These are phyloP conservation scores for Arnoldichthys spilopterus DNA, from an alignment of 2,797 vertebrate species.

Conservation along the genomic window DNA sequence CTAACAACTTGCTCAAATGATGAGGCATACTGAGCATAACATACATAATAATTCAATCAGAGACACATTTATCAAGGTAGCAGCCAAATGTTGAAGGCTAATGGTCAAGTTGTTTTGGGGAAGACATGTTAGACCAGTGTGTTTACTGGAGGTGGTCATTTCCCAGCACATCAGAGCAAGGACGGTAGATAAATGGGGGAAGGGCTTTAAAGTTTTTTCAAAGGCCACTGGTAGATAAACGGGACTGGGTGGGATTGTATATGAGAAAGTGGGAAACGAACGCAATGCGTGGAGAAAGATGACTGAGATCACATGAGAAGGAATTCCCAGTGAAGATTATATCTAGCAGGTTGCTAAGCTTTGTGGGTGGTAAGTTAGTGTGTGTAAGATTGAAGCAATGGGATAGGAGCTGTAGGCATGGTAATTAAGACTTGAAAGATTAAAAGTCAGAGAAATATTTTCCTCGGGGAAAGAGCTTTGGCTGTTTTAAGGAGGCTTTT, in stretches of 20 bases:
- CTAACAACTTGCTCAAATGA: neutral
- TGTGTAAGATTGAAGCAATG: neutral
- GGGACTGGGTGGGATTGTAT: neutral
- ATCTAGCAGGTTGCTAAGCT: neutral
- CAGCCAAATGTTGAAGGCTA: neutral
- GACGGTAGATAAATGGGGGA: neutral
- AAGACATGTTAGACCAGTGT: neutral
- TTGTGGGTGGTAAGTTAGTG: neutral
- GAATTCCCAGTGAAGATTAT: neutral
- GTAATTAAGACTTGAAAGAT: neutral
- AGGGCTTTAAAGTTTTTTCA: neutral
- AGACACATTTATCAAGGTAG: neutral
- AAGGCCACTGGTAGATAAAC: neutral
- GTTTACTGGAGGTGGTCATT: neutral
- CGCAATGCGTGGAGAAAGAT: neutral
- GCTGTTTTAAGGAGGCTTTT: neutral
- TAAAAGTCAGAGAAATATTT: neutral
- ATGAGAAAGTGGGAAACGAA: neutral
- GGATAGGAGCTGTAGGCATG: neutral
- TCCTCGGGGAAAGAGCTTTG: neutral
- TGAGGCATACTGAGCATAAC: neutral
- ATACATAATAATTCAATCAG: too few relatives aligned
- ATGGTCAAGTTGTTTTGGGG: neutral
- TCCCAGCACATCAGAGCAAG: neutral
- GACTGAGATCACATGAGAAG: neutral